Conservation (phyloP, 2,888 invertebrate genomes). For the Cephus spinipes region DNA sequence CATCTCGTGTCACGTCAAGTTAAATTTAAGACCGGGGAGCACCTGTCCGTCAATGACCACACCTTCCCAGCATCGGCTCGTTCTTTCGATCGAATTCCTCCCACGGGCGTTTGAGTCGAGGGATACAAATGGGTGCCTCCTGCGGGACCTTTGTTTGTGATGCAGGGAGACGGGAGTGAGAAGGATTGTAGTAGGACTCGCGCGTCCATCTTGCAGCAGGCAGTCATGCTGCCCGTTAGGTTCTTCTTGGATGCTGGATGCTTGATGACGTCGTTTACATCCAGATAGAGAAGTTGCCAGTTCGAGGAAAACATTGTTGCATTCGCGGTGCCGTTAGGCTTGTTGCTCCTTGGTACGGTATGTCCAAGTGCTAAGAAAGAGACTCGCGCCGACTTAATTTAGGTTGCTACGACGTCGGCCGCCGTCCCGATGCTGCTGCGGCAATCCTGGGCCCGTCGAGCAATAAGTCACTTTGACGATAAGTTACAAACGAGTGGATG, state of each 20-base stretch:
- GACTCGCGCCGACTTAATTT: conserved; percentile 33
- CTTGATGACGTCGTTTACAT: background rate
- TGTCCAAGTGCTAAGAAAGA: too few relatives aligned
- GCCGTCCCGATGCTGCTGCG: conserved; percentile 11
- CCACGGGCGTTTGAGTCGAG: background rate
- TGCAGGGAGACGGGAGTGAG: background rate
- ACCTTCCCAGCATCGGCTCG: conserved; percentile 16
- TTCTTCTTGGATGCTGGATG: too few relatives aligned
- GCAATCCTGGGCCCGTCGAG: conserved; percentile 26
- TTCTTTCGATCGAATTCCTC: background rate
- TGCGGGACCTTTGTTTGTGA: background rate
- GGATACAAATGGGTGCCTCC: background rate
- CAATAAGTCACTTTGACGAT: conserved; percentile 39
- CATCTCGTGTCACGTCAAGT: conserved; percentile 34
- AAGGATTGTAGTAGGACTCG: background rate
- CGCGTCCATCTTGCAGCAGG: background rate
- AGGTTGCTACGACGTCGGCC: conserved; percentile 35
- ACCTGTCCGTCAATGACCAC: conserved; percentile 39
- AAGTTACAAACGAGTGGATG: conserved; percentile 30
- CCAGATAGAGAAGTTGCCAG: too few relatives aligned
- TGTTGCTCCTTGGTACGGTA: too few relatives aligned
- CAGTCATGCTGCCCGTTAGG: background rate
- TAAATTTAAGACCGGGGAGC: conserved; percentile 37
- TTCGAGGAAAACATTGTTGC: too few relatives aligned
- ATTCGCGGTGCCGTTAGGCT: too few relatives aligned